Evolutionary conservation across 2,888 invertebrate species (phyloP).

Genomic region (Drosophila pseudotalamancana): DNA sequence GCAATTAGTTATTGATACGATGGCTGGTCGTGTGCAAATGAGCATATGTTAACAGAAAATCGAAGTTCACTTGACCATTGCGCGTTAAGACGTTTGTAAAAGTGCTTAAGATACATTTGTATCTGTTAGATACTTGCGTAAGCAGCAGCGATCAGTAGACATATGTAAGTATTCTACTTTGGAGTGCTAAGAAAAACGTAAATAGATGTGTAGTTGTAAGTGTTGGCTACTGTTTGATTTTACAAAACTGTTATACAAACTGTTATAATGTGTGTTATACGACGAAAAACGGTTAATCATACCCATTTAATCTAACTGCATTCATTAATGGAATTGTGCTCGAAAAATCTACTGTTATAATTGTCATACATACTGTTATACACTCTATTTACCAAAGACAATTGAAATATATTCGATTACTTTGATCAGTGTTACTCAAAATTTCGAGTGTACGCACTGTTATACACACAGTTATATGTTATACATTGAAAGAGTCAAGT

Average conservation of each 20-base stretch:
- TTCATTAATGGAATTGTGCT: too few relatives aligned
- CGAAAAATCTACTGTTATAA: too few relatives aligned
- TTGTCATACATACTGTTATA: conserved; percentile 1
- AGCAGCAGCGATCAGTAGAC: background rate
- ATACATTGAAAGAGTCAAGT: background rate
- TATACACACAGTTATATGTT: background rate
- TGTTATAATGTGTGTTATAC: background rate
- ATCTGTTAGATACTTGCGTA: conserved; percentile 26
- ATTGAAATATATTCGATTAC: too few relatives aligned
- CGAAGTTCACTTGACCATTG: conserved; percentile 6
- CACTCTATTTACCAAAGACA: too few relatives aligned
- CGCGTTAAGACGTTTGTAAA: background rate
- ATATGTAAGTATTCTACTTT: conserved; percentile 17
- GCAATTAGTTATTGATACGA: conserved; percentile 22
- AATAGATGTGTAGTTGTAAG: too few relatives aligned
- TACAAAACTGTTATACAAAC: background rate
- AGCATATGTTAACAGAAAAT: conserved; percentile 39
- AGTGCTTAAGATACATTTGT: conserved; percentile 16
- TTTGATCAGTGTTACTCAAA: too few relatives aligned
- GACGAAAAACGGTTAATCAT: too few relatives aligned
- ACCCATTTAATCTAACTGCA: too few relatives aligned
- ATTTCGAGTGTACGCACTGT: background rate
- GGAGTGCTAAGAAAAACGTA: background rate
- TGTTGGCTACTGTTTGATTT: too few relatives aligned
- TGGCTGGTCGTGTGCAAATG: conserved; percentile 33